Conservation (phyloP, 2,797 vertebrate genomes). For the Argya squamiceps region DNA sequence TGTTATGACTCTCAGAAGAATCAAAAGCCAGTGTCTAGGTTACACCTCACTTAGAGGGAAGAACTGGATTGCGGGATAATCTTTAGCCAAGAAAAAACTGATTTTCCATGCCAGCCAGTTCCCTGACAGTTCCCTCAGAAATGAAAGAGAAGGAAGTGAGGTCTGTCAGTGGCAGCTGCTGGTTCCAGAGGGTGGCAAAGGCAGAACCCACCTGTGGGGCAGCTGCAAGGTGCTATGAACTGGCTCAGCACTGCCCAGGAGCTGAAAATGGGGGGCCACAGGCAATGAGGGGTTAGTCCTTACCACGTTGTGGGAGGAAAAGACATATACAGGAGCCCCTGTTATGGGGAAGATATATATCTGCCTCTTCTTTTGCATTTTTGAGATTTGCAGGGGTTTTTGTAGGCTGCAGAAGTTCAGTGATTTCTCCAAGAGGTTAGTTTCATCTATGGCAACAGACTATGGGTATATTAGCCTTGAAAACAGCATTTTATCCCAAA, state of each 20-base stretch:
- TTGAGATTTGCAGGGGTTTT: neutral
- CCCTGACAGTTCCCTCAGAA: neutral
- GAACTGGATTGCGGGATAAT: neutral
- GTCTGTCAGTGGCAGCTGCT: neutral
- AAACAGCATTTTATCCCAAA: neutral
- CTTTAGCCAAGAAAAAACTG: neutral
- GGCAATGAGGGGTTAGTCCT: rapidly evolving
- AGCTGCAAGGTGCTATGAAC: neutral
- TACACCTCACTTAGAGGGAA: neutral
- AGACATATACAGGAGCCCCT: neutral
- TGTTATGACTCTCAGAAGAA: neutral
- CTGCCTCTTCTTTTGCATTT: neutral
- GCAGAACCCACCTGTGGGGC: rapidly evolving
- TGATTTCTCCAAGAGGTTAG: neutral
- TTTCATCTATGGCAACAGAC: neutral
- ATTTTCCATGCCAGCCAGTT: neutral
- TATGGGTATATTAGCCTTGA: neutral
- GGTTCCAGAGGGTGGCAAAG: rapidly evolving
- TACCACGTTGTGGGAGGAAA: neutral
- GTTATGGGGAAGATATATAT: neutral
- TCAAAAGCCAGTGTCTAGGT: neutral
- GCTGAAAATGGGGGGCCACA: rapidly evolving
- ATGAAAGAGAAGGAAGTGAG: rapidly evolving
- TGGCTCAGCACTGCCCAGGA: neutral
- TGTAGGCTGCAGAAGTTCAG: rapidly evolving